Evolutionary conservation across 2,888 invertebrate species (phyloP).

Genomic region (Gortyna flavago): DNA sequence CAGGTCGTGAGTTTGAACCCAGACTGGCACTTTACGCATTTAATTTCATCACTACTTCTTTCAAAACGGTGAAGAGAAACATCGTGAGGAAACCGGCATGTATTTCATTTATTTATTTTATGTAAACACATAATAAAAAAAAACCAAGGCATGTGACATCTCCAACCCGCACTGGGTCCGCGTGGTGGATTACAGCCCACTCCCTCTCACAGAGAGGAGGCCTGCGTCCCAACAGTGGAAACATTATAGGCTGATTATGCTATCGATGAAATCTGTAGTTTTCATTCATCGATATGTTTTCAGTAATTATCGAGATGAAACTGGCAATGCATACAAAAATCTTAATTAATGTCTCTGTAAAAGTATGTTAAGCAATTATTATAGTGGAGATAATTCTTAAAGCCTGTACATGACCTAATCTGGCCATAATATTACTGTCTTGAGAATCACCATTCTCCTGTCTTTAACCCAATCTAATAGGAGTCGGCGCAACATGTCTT

Average conservation of each 20-base stretch:
- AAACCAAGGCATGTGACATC: not conserved
- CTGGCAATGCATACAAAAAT: not conserved
- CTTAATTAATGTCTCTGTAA: not conserved
- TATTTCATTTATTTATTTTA: no score
- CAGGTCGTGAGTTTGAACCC: not conserved
- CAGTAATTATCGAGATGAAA: conserved; percentile 27
- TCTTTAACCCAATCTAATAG: not conserved
- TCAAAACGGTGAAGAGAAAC: not conserved
- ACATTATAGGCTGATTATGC: not conserved
- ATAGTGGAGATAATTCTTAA: conserved; percentile 19
- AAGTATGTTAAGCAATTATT: no score
- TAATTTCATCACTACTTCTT: not conserved
- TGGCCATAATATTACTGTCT: not conserved
- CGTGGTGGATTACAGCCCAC: not conserved
- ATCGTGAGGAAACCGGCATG: not conserved
- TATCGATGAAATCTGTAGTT: not conserved
- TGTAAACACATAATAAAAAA: not conserved
- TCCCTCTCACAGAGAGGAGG: not conserved
- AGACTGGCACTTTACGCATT: not conserved
- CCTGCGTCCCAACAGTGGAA: not conserved
- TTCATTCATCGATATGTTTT: not conserved
- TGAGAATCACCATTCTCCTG: not conserved
- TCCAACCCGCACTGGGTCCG: not conserved
- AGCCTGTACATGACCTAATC: not conserved
- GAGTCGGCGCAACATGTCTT: not conserved